A percentile compares a stretch with the other conserved stretches of the same genome.
Evolutionary conservation across 1,140 invertebrate species (phyloP).

Genomic region (Anastrepha obliqua): DNA sequence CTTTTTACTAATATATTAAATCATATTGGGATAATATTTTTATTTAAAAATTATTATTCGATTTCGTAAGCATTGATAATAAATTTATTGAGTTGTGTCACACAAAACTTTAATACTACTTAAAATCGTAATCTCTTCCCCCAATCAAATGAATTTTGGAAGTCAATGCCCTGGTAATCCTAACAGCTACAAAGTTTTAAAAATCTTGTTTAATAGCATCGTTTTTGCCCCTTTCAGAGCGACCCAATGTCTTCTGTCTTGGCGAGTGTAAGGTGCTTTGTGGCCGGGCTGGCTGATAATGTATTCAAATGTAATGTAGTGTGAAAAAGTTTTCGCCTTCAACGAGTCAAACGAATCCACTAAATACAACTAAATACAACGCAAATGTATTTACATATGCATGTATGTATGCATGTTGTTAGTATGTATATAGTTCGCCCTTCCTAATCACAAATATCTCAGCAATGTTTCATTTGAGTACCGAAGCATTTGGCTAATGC

Average conservation of each 20-base stretch:
- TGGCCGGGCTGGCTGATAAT: background rate
- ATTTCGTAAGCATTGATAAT: background rate
- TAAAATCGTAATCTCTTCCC: background rate
- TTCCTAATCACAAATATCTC: conserved; percentile 44
- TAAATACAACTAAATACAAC: background rate
- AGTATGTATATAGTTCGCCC: conserved; percentile 9
- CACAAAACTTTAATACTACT: background rate
- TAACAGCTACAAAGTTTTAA: background rate
- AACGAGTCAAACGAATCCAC: conserved; percentile 3
- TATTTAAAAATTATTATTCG: too few species aligned
- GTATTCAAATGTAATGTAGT: conserved; percentile 40
- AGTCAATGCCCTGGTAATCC: conserved; percentile 27
- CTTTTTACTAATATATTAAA: too few species aligned
- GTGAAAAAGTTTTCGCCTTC: conserved; percentile 39
- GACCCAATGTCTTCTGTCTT: background rate
- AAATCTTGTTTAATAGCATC: conserved; percentile 19
- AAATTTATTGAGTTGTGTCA: conserved; percentile 3
- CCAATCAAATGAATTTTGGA: background rate
- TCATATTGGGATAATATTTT: too few species aligned
- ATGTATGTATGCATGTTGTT: background rate
- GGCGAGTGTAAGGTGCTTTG: background rate
- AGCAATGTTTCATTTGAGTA: conserved; percentile 50
- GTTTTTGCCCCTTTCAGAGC: conserved; percentile 20
- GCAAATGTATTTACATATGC: background rate
- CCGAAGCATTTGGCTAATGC: conserved; percentile 51